Evolutionary conservation across 1,140 invertebrate species (phyloP), one percentile per base, ranked within the genome.

Genomic region (Heterodera carotae): DNA sequence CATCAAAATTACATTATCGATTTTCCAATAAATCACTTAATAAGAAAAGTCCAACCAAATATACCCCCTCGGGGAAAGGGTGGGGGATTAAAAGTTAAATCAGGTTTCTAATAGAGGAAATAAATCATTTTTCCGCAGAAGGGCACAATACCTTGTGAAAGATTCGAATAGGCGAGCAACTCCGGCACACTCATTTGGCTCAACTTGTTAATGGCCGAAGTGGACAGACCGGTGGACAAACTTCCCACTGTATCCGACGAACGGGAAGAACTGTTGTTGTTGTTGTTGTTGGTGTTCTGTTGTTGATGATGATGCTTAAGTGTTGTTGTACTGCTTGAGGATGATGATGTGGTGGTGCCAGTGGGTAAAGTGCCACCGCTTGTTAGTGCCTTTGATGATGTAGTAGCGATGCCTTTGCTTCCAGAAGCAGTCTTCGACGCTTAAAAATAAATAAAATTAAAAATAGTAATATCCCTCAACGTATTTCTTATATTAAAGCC

Each of bases 91-190:
- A n/a, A n/a, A n/a, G n/a, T n/a, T n/a, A n/a, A n/a, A n/a, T n/a
- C n/a, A n/a, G n/a, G n/a, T n/a, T n/a, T n/a, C n/a, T n/a, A n/a
- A n/a, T n/a, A n/a, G n/a, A n/a, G n/a, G n/a, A n/a, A n/a, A n/a
- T n/a, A n/a, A n/a, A n/a, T n/a, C n/a, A n/a, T n/a, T n/a, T n/a
- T n/a, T n/a, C n/a, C n/a, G n/a, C n/a, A n/a, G n/a, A n/a, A n/a
- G n/a, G n/a, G n/a, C n/a, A n/a, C n/a, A n/a, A 31, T 10, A 75
- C 75, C 75, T 29, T 64, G 74, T 12, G 80, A 34, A 34, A 80
- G 67, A 59, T 81, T 80, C 15, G 78, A 66, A 25, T 76, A 56
- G 10, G 78, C 78, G 12, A 80, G 79, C 25, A 80, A 48, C n/a
- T 80, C 78, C 0, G 75, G 33, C 33, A 80, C 68, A 34, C 73